Conservation (phyloP, 23 tunicate genomes). For the Phallusia fumigata region DNA sequence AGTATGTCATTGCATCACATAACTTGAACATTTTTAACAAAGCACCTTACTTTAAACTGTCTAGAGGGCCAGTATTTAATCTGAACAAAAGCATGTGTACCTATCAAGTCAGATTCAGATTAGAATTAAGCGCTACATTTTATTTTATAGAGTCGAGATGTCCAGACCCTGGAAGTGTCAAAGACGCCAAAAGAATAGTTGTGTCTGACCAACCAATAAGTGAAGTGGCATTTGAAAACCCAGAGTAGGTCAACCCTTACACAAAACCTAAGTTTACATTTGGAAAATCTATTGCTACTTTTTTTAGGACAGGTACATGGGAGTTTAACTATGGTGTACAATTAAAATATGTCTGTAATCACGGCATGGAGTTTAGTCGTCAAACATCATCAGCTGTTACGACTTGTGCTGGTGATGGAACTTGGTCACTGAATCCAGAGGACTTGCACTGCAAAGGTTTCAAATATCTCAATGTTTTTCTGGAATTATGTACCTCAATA, state of each 20-base stretch:
- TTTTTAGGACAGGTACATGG: constrained; percentile 32
- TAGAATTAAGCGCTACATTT: no score
- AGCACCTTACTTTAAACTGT: no score
- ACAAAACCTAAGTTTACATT: not conserved
- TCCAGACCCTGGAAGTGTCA: constrained; percentile 42
- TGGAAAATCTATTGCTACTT: not conserved
- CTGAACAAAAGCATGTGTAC: no score
- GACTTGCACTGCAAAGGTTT: constrained; percentile 36
- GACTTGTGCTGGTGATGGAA: constrained; percentile 38
- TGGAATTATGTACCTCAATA: no score
- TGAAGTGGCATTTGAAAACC: constrained; percentile 18
- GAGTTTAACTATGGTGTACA: constrained; percentile 35
- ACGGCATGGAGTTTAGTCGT: constrained; percentile 27
- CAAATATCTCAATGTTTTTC: no score
- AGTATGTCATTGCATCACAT: no score
- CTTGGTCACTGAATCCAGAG: constrained; percentile 35
- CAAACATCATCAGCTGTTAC: constrained; percentile 13
- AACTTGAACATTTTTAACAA: no score
- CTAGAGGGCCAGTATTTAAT: no score
- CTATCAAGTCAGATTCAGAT: no score
- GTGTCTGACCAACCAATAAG: constrained; percentile 7
- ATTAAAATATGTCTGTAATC: constrained; percentile 32
- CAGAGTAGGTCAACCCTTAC: constrained; percentile 27
- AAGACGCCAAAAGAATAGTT: constrained; percentile 7
- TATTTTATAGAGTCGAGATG: constrained; percentile 32